Conservation (phyloP, 2,888 invertebrate genomes). For the Dyspetes luteomarginatus region DNA sequence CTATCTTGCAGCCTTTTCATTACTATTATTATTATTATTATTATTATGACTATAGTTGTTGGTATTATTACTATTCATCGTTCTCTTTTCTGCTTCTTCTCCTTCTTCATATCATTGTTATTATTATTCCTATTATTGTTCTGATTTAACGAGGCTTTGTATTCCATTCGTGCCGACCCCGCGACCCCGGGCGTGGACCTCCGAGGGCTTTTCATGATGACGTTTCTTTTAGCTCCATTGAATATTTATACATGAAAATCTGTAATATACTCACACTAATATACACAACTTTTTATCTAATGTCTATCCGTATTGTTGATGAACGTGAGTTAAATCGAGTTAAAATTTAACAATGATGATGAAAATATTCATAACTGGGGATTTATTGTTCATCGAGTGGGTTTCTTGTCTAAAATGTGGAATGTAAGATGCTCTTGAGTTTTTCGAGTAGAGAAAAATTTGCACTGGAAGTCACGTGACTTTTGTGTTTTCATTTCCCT, state of each 20-base stretch:
- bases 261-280: background rate
- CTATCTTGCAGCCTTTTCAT: slow-evolving; percentile 44
- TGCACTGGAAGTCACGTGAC: no score
- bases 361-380: background rate
- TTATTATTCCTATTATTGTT: slow-evolving; percentile 74
- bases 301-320: background rate
- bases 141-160: slow-evolving; percentile 78
- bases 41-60: slow-evolving; percentile 53
- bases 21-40: slow-evolving; percentile 58
- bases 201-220: slow-evolving; percentile 59
- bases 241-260: slow-evolving; percentile 50
- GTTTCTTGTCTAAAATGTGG: background rate
- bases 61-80: slow-evolving; percentile 39
- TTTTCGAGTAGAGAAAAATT: no score
- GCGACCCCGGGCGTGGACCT: slow-evolving; percentile 66
- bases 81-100: slow-evolving; percentile 11
- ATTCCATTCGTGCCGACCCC: slow-evolving; percentile 66
- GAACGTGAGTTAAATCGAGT: background rate
- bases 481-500: no score
- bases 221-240: slow-evolving; percentile 51
- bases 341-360: background rate
- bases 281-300: background rate
- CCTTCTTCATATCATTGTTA: slow-evolving; percentile 51
- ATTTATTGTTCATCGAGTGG: background rate
- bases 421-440: background rate